Evolutionary conservation across 2,113 vertebrate species (phyloP).

Genomic region (Dicrurus megarhynchus): DNA sequence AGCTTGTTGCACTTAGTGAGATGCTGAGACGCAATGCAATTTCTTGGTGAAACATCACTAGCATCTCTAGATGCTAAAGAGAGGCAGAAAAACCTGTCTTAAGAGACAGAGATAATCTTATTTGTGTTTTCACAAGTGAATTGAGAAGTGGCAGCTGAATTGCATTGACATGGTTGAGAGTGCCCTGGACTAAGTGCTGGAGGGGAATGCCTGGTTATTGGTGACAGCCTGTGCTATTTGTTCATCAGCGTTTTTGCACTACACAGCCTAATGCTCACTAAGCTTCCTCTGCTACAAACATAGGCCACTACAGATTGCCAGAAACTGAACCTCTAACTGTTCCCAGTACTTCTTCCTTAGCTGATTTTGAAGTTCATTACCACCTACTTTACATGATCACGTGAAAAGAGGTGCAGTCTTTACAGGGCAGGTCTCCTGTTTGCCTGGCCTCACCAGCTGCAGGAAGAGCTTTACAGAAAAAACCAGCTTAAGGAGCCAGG

Average conservation of each 20-base stretch:
- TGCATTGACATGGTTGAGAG: neutral
- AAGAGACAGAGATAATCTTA: neutral
- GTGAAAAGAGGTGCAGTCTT: neutral
- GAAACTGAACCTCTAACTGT: neutral
- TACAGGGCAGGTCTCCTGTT: neutral
- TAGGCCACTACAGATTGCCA: neutral
- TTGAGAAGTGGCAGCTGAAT: neutral
- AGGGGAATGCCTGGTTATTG: neutral
- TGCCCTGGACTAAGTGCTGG: neutral
- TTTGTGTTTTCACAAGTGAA: neutral
- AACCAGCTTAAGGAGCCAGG: neutral
- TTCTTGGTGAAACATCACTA: neutral
- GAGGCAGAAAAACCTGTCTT: neutral
- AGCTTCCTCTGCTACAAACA: neutral
- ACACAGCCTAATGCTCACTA: neutral
- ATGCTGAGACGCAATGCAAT: rapidly evolving
- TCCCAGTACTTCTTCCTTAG: neutral
- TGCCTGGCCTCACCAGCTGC: neutral
- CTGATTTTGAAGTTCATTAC: neutral
- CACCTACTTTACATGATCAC: neutral
- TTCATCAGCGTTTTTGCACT: neutral
- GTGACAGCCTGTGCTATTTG: neutral
- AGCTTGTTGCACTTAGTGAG: neutral
- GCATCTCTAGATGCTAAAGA: neutral
- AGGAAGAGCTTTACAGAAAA: neutral